These are phyloP conservation scores for Acanthosepion pharaonis DNA, from an alignment of 2,888 invertebrate species.

Conservation along the genomic window DNA sequence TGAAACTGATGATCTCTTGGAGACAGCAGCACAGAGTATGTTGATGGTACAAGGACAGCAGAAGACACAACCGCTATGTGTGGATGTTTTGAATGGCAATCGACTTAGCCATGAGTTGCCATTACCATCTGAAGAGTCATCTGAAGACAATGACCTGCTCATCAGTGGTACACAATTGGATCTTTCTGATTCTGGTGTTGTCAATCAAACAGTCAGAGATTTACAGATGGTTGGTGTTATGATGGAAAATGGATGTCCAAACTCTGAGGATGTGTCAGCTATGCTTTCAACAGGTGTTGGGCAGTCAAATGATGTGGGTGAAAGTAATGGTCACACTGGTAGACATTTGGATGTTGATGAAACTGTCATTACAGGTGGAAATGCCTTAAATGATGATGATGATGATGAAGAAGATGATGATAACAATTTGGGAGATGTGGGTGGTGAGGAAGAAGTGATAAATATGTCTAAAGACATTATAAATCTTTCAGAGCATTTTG, in stretches of 20 bases:
- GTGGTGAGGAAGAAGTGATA: neutral
- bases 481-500: constrained; percentile 36
- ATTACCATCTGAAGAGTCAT: neutral
- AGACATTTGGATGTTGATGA: neutral
- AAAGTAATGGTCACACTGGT: neutral
- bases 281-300: neutral
- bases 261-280: neutral
- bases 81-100: constrained; percentile 12
- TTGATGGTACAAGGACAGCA: neutral
- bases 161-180: neutral
- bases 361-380: neutral
- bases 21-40: neutral
- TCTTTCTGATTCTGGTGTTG: neutral
- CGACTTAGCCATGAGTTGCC: neutral
- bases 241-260: constrained; percentile 13
- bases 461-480: constrained; percentile 41
- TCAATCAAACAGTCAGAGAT: neutral
- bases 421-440: neutral
- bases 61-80: neutral
- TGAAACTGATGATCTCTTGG: neutral
- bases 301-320: neutral
- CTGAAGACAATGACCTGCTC: neutral
- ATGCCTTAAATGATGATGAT: neutral
- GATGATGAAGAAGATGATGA: neutral
- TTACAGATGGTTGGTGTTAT: neutral